Conservation (phyloP, 2,797 vertebrate genomes). For the Muraenolepis orangiensis region DNA sequence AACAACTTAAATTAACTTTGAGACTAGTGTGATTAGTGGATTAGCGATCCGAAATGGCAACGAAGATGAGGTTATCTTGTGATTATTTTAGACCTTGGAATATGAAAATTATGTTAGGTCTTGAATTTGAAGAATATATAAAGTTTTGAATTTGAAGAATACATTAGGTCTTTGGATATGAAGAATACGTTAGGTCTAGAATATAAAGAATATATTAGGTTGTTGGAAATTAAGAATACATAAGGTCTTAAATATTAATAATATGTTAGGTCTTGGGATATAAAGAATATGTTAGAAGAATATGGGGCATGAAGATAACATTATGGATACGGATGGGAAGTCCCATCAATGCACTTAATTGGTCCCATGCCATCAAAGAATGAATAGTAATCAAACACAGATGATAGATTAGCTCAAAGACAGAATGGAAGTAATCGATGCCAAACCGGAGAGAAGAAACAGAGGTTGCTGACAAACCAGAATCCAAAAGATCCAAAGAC, state of each 20-base stretch:
- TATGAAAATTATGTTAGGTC: too few relatives aligned
- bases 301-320: neutral
- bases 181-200: too few relatives aligned
- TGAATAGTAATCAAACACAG: neutral
- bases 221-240: neutral
- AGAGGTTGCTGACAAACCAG: neutral
- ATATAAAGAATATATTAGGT: too few relatives aligned
- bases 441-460: neutral
- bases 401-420: constrained; percentile 14
- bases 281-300: neutral
- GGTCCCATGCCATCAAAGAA: neutral
- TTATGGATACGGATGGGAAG: neutral
- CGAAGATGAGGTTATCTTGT: too few relatives aligned
- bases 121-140: too few relatives aligned
- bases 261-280: neutral
- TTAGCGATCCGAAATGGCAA: too few relatives aligned
- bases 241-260: neutral
- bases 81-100: too few relatives aligned
- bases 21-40: neutral
- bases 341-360: neutral
- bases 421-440: neutral
- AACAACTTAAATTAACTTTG: constrained; percentile 6
- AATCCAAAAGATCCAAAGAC: too few relatives aligned
- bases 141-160: too few relatives aligned
- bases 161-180: too few relatives aligned